Percentiles rank a stretch among this genome's conserved stretches.
These are phyloP conservation scores for Ammospiza nelsoni DNA, from an alignment of 2,113 vertebrate genomes.

Conservation along the genomic window DNA sequence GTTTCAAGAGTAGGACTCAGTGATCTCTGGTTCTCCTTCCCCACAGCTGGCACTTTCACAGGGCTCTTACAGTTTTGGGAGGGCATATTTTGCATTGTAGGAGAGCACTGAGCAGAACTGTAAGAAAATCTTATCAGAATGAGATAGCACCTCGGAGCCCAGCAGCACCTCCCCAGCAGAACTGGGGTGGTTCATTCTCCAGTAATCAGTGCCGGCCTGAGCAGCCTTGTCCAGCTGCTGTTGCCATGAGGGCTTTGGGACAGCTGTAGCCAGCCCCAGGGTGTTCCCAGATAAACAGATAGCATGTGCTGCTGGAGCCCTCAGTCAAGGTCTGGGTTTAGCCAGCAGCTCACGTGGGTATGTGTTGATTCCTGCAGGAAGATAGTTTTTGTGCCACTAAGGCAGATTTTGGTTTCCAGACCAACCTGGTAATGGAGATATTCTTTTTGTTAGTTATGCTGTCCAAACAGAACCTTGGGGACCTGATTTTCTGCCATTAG, in stretches of 20 bases:
- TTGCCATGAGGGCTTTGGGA: not conserved
- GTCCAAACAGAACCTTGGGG: not conserved
- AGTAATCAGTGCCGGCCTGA: not conserved
- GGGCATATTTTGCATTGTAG: not conserved
- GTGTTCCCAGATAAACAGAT: not conserved
- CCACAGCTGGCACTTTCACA: not conserved
- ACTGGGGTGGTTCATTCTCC: not conserved
- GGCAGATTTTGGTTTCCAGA: not conserved
- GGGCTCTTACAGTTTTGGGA: not conserved
- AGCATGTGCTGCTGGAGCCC: not conserved
- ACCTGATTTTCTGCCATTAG: not conserved
- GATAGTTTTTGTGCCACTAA: not conserved
- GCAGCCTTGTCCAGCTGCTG: not conserved
- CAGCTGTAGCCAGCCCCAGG: not conserved
- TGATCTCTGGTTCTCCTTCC: not conserved
- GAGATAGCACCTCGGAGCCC: no score
- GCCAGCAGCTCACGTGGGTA: fast-evolving
- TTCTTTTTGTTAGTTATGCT: not conserved
- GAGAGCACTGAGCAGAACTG: not conserved
- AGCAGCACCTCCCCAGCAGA: not conserved
- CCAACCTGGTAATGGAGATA: not conserved
- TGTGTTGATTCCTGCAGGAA: not conserved
- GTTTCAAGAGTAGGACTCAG: not conserved
- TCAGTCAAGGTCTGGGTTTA: not conserved
- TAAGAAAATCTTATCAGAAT: not conserved